Evolutionary conservation across 1,140 invertebrate genomes (phyloP).

Genomic region (Metopolophium dirhodum): DNA sequence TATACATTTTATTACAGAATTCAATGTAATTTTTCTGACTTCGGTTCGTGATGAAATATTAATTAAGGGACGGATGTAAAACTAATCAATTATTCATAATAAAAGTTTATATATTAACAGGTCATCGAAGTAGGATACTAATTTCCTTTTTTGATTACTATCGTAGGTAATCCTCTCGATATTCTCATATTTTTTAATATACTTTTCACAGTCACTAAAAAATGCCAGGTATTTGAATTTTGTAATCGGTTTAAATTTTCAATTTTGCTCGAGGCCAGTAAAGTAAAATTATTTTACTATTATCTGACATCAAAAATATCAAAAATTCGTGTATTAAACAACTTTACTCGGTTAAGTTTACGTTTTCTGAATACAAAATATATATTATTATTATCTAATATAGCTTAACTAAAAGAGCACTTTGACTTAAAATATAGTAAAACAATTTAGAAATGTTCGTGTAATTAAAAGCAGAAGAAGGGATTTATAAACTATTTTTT

Average conservation of each 20-base stretch:
- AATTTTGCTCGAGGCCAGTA: background rate
- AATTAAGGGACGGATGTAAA: background rate
- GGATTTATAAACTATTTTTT: background rate
- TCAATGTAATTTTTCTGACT: constrained; percentile 10
- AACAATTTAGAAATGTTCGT: background rate
- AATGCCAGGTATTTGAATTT: background rate
- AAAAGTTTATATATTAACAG: constrained; percentile 17
- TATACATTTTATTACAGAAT: background rate
- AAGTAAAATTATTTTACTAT: background rate
- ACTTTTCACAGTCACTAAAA: background rate
- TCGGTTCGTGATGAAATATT: background rate
- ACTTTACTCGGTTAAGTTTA: background rate
- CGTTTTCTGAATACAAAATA: background rate
- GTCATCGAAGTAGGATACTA: constrained; percentile 11
- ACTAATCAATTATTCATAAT: constrained; percentile 33
- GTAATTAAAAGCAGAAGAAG: background rate
- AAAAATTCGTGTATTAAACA: background rate
- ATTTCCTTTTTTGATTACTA: constrained; percentile 19
- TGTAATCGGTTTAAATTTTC: background rate
- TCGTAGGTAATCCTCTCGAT: background rate
- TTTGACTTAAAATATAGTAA: background rate
- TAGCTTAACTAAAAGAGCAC: background rate
- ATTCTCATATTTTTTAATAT: background rate
- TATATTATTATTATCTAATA: background rate
- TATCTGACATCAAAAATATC: background rate